Evolutionary conservation across 2,797 vertebrate genomes (phyloP), one percentile per base, ranked within the genome.

Genomic region (Aselliscus stoliczkanus): DNA sequence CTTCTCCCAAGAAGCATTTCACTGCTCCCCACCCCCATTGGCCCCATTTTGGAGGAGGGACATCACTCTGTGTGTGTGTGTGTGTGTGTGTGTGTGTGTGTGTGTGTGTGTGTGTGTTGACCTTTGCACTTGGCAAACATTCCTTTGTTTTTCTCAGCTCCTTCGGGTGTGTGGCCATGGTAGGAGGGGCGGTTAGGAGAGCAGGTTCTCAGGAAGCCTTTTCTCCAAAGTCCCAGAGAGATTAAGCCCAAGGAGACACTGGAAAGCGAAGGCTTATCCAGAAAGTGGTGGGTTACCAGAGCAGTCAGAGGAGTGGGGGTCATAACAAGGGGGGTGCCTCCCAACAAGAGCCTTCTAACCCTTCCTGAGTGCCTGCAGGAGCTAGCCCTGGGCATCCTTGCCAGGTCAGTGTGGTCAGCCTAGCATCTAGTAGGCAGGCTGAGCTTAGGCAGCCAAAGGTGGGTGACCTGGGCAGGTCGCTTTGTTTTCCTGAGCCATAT

Each of bases 81-180:
- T 27, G 65, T 15, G 27, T 58, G 82, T 12, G 37, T 1, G 5
- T 29, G 15, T 15, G 72, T 12, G 23, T 25, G 70, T 11, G 31
- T 23, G 37, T 23, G 20, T 29, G 47, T 27, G 27, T 2, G 5
- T 4, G 25, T 14, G 42, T 60, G 25, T 54, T 76, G 70, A 93
- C 37, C 25, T 88, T 58, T 17, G 65, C 11, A 39, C 88, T 95
- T 76, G 42, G 83, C 96, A 93, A 95, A 37, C 37, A 94, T 62
- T 90, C 95, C 96, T 65, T 93, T 92, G 65, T 96, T 97, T 97
- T 79, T 88, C 76, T 88, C 67, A 70, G 76, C 95, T 94, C 42
- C 54, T 42, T 70, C 4, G 18, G 80, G 67, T 81, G 37, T 12
- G 77, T 42, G 73, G 39, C 73, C 15, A 0, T 79, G 56, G 70